A percentile compares a stretch with the other conserved stretches of the same genome.
Evolutionary conservation across 2,797 vertebrate species (phyloP).

Genomic region (Gymnoscopelus braueri): DNA sequence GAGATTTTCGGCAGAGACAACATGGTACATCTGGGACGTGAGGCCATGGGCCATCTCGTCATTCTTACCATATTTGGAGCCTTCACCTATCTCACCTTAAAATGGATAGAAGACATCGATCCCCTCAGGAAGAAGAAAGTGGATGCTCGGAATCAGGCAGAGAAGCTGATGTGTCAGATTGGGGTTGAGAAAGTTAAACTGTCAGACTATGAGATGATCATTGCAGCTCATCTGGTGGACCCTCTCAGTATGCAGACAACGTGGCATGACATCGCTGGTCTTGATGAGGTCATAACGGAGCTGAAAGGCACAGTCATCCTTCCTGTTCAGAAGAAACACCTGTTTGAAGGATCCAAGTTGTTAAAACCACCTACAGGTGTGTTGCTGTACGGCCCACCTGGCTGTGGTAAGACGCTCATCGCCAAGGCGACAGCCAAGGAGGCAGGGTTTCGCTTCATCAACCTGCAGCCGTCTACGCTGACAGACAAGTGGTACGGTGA

Average conservation of each 20-base stretch:
- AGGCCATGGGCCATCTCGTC: constrained; percentile 94
- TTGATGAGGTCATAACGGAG: constrained; percentile 96
- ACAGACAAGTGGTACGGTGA: constrained; percentile 99
- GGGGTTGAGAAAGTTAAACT: constrained; percentile 97
- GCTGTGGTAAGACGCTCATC: constrained; percentile 95
- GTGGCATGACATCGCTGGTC: constrained; percentile 94
- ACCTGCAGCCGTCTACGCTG: constrained; percentile 95
- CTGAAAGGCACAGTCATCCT: constrained; percentile 95
- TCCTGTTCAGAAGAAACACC: constrained; percentile 94
- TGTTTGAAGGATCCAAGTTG: constrained; percentile 93
- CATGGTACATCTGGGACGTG: constrained; percentile 90
- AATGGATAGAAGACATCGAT: constrained; percentile 99
- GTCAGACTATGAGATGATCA: constrained; percentile 97
- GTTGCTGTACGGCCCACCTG: constrained; percentile 94
- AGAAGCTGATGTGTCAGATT: constrained; percentile 97
- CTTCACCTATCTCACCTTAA: constrained; percentile 96
- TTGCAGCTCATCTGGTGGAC: constrained; percentile 96
- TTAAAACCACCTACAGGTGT: constrained; percentile 98
- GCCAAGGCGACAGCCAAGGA: constrained; percentile 97
- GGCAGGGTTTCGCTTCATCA: constrained; percentile 96
- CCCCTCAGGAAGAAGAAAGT: constrained; percentile 96
- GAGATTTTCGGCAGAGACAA: constrained; percentile 89
- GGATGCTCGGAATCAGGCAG: constrained; percentile 97
- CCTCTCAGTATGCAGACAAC: constrained; percentile 94
- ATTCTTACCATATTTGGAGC: constrained; percentile 95